These are phyloP conservation scores for Trachelus troglodyta DNA, from an alignment of 2,888 invertebrate species.

Conservation along the genomic window DNA sequence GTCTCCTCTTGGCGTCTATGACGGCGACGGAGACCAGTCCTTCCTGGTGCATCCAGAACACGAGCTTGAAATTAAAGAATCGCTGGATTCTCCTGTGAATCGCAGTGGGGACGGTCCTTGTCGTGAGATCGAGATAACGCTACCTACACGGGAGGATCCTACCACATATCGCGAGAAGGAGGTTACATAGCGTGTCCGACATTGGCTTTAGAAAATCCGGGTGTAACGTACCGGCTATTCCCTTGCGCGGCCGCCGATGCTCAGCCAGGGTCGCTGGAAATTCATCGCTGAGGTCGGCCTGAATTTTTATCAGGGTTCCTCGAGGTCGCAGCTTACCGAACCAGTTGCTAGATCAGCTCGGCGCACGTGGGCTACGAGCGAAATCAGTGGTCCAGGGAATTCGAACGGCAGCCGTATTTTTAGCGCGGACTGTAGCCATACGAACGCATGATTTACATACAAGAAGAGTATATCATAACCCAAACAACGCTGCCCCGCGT, in stretches of 20 bases:
- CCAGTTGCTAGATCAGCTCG: neutral
- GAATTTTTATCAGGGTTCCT: neutral
- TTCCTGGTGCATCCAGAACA: neutral
- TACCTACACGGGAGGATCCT: neutral
- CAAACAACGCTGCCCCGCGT: slow-evolving; percentile 52
- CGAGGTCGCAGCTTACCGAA: neutral
- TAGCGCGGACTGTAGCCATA: slow-evolving; percentile 28
- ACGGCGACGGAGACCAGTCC: neutral
- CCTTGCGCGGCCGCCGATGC: neutral
- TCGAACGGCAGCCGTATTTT: slow-evolving; percentile 15
- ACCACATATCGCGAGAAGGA: neutral
- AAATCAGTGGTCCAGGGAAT: neutral
- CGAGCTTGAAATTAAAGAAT: neutral
- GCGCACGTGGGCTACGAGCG: neutral
- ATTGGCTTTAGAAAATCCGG: neutral
- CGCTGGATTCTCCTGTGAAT: neutral
- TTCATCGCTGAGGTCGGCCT: neutral
- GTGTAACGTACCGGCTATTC: neutral
- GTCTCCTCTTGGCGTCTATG: neutral
- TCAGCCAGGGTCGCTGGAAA: neutral
- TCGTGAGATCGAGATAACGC: neutral
- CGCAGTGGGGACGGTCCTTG: neutral
- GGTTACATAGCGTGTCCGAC: neutral
- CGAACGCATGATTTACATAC: slow-evolving; percentile 51
- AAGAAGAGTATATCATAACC: slow-evolving; percentile 57